Evolutionary conservation across 2,113 vertebrate genomes (phyloP).

Genomic region (Rhinopomastus cyanomelas): DNA sequence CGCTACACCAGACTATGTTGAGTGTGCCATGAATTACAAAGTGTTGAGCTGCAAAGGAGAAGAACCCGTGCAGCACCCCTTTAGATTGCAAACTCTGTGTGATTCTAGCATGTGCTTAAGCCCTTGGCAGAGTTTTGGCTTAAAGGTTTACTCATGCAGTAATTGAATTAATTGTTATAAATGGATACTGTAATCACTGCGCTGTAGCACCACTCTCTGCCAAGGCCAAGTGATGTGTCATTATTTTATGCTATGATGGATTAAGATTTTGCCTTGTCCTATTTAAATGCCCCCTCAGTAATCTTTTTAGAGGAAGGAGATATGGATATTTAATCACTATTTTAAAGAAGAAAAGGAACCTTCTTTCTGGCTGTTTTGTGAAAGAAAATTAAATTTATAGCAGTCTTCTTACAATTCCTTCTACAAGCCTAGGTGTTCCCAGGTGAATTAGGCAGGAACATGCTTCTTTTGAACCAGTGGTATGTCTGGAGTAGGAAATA

Average conservation of each 20-base stretch:
- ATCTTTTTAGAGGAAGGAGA: neutral
- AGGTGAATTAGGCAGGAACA: neutral
- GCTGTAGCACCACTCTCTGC: neutral
- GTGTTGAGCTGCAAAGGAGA: neutral
- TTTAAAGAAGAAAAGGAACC: neutral
- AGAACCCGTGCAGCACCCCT: rapidly evolving
- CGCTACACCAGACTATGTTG: neutral
- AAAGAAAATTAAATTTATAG: neutral
- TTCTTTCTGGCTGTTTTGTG: neutral
- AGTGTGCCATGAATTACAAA: neutral
- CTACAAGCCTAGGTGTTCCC: neutral
- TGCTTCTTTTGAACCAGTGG: neutral
- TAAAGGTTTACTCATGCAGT: neutral
- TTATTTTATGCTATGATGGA: neutral
- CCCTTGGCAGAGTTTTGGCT: neutral
- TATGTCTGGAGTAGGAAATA: neutral
- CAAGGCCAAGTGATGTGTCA: neutral
- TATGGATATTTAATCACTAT: neutral
- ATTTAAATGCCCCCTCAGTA: neutral
- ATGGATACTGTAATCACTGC: neutral
- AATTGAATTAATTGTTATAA: neutral
- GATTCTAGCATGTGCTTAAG: neutral
- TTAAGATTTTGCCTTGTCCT: neutral
- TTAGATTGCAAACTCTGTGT: neutral
- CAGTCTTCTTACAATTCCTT: neutral